Base-by-base conservation (phyloP, 1,140 invertebrate species). In the Phymorhynchus buccinoides region DNA sequence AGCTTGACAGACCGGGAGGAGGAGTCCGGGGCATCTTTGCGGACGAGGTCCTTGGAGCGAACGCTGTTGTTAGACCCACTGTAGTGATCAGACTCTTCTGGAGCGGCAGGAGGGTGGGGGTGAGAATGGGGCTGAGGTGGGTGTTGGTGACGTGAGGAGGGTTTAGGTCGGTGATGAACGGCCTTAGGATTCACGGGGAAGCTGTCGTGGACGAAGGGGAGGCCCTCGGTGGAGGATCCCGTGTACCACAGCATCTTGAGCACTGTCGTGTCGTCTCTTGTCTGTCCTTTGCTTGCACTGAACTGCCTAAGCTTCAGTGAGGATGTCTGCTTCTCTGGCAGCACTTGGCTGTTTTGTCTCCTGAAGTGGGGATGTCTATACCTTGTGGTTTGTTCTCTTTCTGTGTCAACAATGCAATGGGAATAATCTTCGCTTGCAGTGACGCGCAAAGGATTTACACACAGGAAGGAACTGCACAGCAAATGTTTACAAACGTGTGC, bases 121-220 rank as follows among this genome's bases (percentile, higher is more conserved):
- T 18, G 27, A 18, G 39, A 27, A 22, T 7, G 3, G 32, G 39
- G 75, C 7, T 42, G 75, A 22, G n/a, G 77, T 12, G 35, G 37
- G 1, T 48, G 22, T n/a, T n/a, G n/a, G n/a, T n/a, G n/a, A n/a
- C n/a, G n/a, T n/a, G n/a, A n/a, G n/a, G n/a, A n/a, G n/a, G n/a
- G 56, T 52, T 56, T 79, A 30, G 27, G 77, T 39, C 41, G n/a
- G 77, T 16, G 27, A 44, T 79, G 77, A 6, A 79, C 27, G 7
- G 77, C 30, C 18, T 79, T 79, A 3, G 77, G 77, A 27, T 52
- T 52, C n/a, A 41, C 4, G 1, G 39, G 27, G 44, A 79, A 79
- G 42, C 77, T 79, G 77, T 79, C 77, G 77, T 79, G 77, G 44
- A 79, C 52, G 44, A 52, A 52, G 42, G 77, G 77, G 7, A 79